phyloP scores from a whole-genome alignment of 2,888 invertebrate species.

The Toxonevra muliebris region DNA sequence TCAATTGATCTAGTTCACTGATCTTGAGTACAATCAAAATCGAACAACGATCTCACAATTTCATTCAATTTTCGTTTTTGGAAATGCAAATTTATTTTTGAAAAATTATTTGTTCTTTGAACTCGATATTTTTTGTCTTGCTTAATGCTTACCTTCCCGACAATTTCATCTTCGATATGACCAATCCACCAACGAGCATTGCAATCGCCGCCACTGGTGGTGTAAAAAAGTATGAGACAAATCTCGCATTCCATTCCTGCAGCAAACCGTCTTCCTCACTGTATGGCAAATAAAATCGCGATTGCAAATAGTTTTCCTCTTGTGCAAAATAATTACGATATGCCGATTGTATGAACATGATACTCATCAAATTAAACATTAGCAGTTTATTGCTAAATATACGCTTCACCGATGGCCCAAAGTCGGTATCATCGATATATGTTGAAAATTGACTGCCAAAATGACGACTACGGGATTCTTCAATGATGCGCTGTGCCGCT shows the following conservation, averaged over 20 bases:
- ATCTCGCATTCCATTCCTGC: slow-evolving; percentile 68
- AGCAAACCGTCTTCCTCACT: slow-evolving; percentile 66
- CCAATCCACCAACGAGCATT: slow-evolving; percentile 67
- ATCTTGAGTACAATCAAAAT: too few species aligned
- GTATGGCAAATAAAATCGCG: slow-evolving; percentile 69
- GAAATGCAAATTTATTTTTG: too few species aligned
- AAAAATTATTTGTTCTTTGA: too few species aligned
- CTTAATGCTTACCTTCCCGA: slow-evolving; percentile 62
- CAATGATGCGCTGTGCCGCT: slow-evolving; percentile 69
- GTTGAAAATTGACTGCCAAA: slow-evolving; percentile 58
- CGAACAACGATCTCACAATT: too few species aligned
- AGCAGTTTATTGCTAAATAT: slow-evolving; percentile 69
- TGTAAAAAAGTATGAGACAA: slow-evolving; percentile 68
- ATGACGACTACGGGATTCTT: slow-evolving; percentile 52
- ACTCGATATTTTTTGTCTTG: neutral
- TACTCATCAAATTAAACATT: slow-evolving; percentile 67
- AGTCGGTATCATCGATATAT: slow-evolving; percentile 63
- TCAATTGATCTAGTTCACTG: too few species aligned
- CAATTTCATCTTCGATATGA: slow-evolving; percentile 68
- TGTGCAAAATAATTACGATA: slow-evolving; percentile 68
- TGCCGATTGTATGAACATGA: slow-evolving; percentile 68
- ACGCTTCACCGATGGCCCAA: slow-evolving; percentile 66
- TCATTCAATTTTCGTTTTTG: too few species aligned
- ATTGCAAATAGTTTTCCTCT: slow-evolving; percentile 70
- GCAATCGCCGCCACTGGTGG: slow-evolving; percentile 68